phyloP scores from a whole-genome alignment of 2,888 invertebrate genomes.

The Unio delphinus region DNA sequence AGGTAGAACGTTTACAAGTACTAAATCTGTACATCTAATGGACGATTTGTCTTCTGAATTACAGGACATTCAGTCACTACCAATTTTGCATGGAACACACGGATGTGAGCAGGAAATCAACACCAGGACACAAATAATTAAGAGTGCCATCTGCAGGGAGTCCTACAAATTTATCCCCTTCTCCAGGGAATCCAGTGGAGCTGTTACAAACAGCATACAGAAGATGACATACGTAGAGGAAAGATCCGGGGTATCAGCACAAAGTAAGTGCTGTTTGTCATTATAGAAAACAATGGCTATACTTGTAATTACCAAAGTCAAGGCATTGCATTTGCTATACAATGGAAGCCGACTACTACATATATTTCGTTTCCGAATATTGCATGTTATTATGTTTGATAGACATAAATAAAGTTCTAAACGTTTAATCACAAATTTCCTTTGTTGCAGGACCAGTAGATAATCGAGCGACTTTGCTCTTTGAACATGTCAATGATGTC shows the following conservation, averaged over 20 bases:
- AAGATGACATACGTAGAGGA: constrained; percentile 56
- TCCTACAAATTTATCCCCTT: constrained; percentile 83
- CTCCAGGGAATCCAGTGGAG: constrained; percentile 74
- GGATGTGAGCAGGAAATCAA: constrained; percentile 78
- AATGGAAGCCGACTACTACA: not conserved
- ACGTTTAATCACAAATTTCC: no score
- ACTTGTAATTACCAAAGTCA: not conserved
- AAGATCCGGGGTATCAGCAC: constrained; percentile 17
- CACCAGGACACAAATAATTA: constrained; percentile 77
- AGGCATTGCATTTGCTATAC: not conserved
- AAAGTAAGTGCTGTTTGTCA: constrained; percentile 16
- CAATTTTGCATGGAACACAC: constrained; percentile 74
- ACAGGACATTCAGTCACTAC: constrained; percentile 67
- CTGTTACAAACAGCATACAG: constrained; percentile 71
- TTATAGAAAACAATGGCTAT: not conserved
- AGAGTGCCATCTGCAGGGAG: constrained; percentile 79
- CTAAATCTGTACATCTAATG: no score
- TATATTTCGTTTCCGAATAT: no score
- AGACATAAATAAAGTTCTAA: no score
- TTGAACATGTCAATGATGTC: constrained; percentile 40
- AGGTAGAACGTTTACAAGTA: no score
- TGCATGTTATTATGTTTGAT: not conserved
- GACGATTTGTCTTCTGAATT: not conserved
- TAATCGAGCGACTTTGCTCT: constrained; percentile 74
- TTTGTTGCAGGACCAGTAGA: constrained; percentile 35